Conservation (phyloP, 2,797 vertebrate genomes). For the Fistularia tabacaria region DNA sequence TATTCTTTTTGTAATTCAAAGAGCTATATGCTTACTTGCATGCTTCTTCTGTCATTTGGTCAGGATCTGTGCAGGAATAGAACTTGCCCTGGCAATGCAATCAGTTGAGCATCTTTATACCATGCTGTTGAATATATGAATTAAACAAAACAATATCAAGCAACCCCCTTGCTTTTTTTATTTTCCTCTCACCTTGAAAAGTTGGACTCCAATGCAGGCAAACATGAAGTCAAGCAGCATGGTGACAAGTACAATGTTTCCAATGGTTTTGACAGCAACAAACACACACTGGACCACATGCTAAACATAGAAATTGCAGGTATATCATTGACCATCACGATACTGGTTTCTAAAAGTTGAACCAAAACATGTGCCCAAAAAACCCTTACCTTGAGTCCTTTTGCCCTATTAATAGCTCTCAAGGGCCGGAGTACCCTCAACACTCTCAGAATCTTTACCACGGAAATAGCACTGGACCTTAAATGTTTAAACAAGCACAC, state of each 20-base stretch:
- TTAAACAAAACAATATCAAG: not conserved
- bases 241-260: conserved; percentile 93
- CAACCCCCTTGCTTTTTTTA: not conserved
- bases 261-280: conserved; percentile 92
- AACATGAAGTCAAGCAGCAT: conserved; percentile 94
- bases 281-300: conserved; percentile 95
- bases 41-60: conserved; percentile 81
- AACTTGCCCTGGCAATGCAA: conserved; percentile 81
- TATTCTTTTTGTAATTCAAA: not conserved
- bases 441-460: conserved; percentile 94
- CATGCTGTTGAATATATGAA: not conserved
- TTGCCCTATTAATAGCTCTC: conserved; percentile 91
- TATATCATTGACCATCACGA: not conserved
- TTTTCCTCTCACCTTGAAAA: conserved; percentile 84
- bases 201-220: conserved; percentile 91
- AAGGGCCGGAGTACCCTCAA: conserved; percentile 88
- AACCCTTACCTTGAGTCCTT: conserved; percentile 84
- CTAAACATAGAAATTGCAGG: conserved; percentile 57
- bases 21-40: conserved; percentile 78
- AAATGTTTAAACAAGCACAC: not conserved
- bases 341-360: not conserved
- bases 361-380: no score
- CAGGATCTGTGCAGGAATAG: conserved; percentile 83
- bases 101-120: not conserved
- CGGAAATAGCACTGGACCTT: conserved; percentile 91